These are phyloP conservation scores for Lasioglossum leucozonium DNA, from an alignment of 2,888 invertebrate genomes.

Conservation along the genomic window DNA sequence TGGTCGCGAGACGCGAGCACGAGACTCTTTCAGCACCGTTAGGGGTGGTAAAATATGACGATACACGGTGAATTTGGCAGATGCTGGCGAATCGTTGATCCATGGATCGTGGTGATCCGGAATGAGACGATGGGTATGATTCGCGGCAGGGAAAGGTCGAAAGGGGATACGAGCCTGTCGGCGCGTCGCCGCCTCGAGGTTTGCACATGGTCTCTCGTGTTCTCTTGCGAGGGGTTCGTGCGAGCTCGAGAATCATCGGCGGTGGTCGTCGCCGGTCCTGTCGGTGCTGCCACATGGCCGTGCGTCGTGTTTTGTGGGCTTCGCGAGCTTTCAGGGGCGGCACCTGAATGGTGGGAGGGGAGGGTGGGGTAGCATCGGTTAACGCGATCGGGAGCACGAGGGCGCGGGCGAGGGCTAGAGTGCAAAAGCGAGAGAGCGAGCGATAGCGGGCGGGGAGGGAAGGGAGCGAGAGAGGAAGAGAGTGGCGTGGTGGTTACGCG, in stretches of 20 bases:
- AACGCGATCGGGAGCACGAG: constrained; percentile 34
- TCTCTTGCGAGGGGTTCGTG: constrained; percentile 55
- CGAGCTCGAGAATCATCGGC: constrained; percentile 55
- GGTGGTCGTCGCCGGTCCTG: constrained; percentile 68
- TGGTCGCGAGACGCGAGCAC: no score
- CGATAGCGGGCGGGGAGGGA: neutral
- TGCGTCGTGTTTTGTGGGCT: constrained; percentile 70
- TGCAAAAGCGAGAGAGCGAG: neutral
- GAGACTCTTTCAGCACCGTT: no score
- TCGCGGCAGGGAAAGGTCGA: no score
- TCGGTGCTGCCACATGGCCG: constrained; percentile 81
- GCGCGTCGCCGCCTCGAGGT: constrained; percentile 72
- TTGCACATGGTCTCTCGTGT: constrained; percentile 74
- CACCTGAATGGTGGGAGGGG: constrained; percentile 64
- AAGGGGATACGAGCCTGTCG: constrained; percentile 48
- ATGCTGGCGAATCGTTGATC: neutral
- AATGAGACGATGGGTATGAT: neutral
- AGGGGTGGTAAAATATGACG: no score
- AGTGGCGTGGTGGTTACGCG: constrained; percentile 55
- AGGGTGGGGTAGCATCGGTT: constrained; percentile 42
- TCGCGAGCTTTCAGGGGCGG: constrained; percentile 73
- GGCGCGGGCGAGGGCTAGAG: constrained; percentile 22
- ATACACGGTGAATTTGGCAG: no score
- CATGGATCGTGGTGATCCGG: no score
- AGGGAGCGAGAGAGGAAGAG: constrained; percentile 14